phyloP scores from a whole-genome alignment of 1,140 invertebrate species.

The Mycetomoellerius zeteki region DNA sequence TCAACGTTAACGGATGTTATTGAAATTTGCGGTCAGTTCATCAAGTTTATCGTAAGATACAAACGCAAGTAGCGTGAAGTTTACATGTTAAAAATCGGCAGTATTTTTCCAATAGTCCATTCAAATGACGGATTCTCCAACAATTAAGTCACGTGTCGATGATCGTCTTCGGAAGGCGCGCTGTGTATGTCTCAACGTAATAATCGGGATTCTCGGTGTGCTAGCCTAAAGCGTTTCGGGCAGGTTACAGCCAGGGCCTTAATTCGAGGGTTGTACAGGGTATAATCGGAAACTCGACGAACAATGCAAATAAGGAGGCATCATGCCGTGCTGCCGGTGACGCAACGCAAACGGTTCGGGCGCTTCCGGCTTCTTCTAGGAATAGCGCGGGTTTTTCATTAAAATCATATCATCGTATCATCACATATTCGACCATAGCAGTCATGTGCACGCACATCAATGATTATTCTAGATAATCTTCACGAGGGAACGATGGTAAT shows the following conservation, averaged over 20 bases:
- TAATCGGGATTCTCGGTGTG: conserved; percentile 77
- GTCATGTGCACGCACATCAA: background rate
- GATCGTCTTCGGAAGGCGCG: conserved; percentile 49
- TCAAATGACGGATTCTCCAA: conserved; percentile 27
- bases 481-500: conserved; percentile 9
- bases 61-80: conserved; percentile 43
- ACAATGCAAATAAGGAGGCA: conserved; percentile 81
- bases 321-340: conserved; percentile 71
- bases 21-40: conserved; percentile 9
- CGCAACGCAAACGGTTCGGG: conserved; percentile 68
- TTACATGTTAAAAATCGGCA: conserved; percentile 18
- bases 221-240: conserved; percentile 78
- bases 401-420: conserved; percentile 57
- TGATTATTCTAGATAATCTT: conserved; percentile 44
- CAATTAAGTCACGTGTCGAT: conserved; percentile 72
- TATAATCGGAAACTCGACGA: conserved; percentile 80
- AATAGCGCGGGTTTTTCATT: conserved; percentile 63
- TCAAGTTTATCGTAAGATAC: background rate
- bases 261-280: conserved; percentile 79
- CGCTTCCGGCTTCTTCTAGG: conserved; percentile 74
- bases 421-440: conserved; percentile 2
- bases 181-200: conserved; percentile 70
- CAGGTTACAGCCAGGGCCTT: conserved; percentile 78
- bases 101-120: background rate
- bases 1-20: background rate